Evolutionary conservation across 1,140 invertebrate genomes (phyloP), one percentile per base, ranked within the genome.

Genomic region (Drosophila pachea): DNA sequence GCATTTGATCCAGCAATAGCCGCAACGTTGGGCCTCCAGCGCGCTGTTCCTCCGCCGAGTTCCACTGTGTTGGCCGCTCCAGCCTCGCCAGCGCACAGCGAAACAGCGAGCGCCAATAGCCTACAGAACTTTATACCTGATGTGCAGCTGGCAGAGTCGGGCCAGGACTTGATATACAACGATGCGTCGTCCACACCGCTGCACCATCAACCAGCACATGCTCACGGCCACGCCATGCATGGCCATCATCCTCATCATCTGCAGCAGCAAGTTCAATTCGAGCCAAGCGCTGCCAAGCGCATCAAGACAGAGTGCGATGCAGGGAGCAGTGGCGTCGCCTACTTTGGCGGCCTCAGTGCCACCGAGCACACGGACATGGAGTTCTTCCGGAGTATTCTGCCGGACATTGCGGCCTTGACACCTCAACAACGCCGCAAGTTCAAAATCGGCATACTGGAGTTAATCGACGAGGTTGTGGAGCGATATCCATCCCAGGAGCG

Each of bases 351-450:
- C 5, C 63, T 78, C 4, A 78, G 68, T 29, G 68, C 43, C 7
- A 72, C 68, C 2, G 87, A 88, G 53, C 38, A 83, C 47, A 69
- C 87, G 31, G 88, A 89, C 60, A 86, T 89, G 82, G 87, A 89
- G 50, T 89, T 89, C 78, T 89, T 89, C 33, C 78, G 87, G 12
- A 89, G 88, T 70, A 77, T 89, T 38, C 54, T 89, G 7, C 88
- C 88, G 5, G 88, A 89, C 45, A 83, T 89, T 60, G 76, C 73
- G 0, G 68, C 62, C 2, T 50, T 89, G n/a, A 89, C 86, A 7
- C 69, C 86, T 8, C 76, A 83, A 35, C 88, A 89, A 42, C 88
- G 86, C 29, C 68, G 88, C 33, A 89, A 89, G 32, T 87, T 89
- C 22, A 89, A 89, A 72, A 89, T 89, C 43, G 88, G 88, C 14